These are phyloP conservation scores for Piprites chloris DNA, from an alignment of 2,113 vertebrate species.

Conservation along the genomic window DNA sequence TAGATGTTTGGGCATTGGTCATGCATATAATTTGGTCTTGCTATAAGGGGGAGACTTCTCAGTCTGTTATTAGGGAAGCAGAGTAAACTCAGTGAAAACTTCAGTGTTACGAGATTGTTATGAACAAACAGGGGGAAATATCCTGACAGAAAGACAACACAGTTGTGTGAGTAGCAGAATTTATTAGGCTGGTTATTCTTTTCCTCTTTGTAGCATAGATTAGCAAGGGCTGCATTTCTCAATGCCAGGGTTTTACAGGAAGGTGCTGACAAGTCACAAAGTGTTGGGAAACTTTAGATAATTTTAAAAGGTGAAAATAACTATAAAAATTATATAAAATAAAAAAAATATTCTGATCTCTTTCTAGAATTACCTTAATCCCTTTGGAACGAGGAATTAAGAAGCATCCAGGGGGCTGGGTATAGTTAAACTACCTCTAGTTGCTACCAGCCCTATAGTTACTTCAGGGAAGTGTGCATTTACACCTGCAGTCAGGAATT, in stretches of 20 bases:
- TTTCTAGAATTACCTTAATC: neutral
- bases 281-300: neutral
- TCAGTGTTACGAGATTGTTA: neutral
- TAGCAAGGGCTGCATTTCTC: neutral
- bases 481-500: neutral
- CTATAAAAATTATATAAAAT: neutral
- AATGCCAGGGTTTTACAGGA: neutral
- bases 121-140: neutral
- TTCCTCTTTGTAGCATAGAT: neutral
- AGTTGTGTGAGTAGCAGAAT: neutral
- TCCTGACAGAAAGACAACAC: neutral
- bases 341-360: neutral
- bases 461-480: neutral
- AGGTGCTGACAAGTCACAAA: neutral
- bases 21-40: neutral
- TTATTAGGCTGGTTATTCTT: neutral
- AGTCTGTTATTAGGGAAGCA: neutral
- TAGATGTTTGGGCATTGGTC: neutral
- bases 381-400: neutral
- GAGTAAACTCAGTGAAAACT: neutral
- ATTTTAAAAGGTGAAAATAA: neutral
- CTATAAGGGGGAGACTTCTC: rapidly evolving
- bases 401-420: neutral
- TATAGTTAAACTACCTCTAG: neutral
- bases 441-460: neutral